Conservation (phyloP, 2,797 vertebrate genomes). For the Craterocephalus amniculus region DNA sequence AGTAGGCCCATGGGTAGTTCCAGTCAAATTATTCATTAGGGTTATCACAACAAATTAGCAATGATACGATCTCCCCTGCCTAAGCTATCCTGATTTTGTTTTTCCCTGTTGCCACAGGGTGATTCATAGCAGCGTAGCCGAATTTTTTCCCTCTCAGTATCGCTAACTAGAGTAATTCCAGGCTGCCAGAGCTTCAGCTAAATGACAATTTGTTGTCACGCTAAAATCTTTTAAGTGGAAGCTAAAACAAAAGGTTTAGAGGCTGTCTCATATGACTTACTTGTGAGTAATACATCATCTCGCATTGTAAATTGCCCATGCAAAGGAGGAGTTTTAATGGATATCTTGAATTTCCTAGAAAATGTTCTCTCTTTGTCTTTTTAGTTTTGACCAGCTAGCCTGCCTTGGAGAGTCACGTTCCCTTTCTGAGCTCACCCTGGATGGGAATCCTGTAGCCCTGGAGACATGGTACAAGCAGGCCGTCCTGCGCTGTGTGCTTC, state of each 20-base stretch:
- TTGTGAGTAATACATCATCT: not conserved
- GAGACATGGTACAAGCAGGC: conserved; percentile 99
- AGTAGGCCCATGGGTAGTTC: conserved; percentile 10
- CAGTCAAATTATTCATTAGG: conserved; percentile 51
- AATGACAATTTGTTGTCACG: conserved; percentile 30
- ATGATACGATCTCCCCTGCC: conserved; percentile 21
- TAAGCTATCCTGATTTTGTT: conserved; percentile 28
- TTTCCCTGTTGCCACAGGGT: conserved; percentile 51
- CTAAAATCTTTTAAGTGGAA: conserved; percentile 12
- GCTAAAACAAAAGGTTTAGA: conserved; percentile 17
- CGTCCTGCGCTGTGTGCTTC: conserved; percentile 94
- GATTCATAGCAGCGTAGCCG: conserved; percentile 22
- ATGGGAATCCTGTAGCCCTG: conserved; percentile 99
- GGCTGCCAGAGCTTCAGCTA: conserved; percentile 33
- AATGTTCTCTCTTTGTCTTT: conserved; percentile 24
- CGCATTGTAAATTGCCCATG: not conserved
- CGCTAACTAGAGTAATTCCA: conserved; percentile 39
- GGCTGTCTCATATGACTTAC: conserved; percentile 16
- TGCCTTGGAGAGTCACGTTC: conserved; percentile 90
- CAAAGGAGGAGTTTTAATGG: not conserved
- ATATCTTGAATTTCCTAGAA: not conserved
- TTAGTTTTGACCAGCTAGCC: conserved; percentile 93
- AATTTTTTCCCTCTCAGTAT: conserved; percentile 19
- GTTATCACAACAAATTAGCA: conserved; percentile 53
- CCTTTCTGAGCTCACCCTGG: conserved; percentile 96